phyloP scores from a whole-genome alignment of 2,888 invertebrate genomes.

The Eupsilia transversa region DNA sequence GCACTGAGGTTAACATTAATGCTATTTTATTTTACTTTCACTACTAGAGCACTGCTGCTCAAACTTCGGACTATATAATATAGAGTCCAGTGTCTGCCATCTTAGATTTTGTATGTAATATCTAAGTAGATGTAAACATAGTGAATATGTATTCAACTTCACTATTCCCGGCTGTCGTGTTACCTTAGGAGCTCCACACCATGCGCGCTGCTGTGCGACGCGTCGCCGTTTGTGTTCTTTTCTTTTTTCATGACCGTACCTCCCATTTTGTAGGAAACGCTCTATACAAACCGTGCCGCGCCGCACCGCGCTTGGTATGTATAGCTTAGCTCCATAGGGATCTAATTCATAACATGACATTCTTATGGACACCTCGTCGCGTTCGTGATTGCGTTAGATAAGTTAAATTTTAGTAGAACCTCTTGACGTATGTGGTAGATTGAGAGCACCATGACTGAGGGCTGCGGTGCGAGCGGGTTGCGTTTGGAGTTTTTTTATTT shows the following conservation, averaged over 20 bases:
- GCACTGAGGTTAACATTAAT: not conserved
- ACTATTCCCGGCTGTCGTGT: conserved; percentile 41
- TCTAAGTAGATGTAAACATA: conserved; percentile 48
- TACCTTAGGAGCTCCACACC: conserved; percentile 25
- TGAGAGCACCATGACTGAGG: conserved; percentile 81
- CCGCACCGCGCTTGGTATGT: not conserved
- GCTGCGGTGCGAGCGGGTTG: conserved; percentile 74
- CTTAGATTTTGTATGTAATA: conserved; percentile 50
- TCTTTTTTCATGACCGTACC: conserved; percentile 13
- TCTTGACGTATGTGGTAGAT: conserved; percentile 65
- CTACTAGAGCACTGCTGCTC: conserved; percentile 30
- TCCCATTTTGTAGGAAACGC: conserved; percentile 31
- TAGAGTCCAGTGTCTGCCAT: conserved; percentile 40
- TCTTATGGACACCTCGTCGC: conserved; percentile 58
- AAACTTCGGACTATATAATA: conserved; percentile 17
- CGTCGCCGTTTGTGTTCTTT: conserved; percentile 3
- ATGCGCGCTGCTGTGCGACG: conserved; percentile 4
- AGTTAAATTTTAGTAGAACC: conserved; percentile 76
- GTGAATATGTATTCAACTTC: conserved; percentile 51
- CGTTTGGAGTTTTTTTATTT: conserved; percentile 84
- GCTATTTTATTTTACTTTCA: conserved; percentile 28
- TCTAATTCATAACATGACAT: conserved; percentile 39
- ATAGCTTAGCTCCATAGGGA: conserved; percentile 3
- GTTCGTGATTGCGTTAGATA: conserved; percentile 68
- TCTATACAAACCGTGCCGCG: conserved; percentile 6